These are phyloP conservation scores for Rotaria socialis DNA, from an alignment of 2,888 invertebrate species.

Conservation along the genomic window DNA sequence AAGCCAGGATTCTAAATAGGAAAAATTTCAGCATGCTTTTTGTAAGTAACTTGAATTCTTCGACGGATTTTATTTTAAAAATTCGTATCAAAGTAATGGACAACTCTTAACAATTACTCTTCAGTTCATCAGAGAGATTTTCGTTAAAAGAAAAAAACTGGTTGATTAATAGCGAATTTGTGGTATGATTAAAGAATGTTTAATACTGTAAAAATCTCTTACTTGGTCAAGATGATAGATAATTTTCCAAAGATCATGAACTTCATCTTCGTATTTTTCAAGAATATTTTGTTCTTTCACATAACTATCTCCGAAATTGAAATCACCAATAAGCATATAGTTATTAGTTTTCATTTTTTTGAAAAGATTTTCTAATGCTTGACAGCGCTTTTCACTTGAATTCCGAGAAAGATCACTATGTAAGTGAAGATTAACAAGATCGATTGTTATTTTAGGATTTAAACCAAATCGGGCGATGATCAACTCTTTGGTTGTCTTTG, in stretches of 20 bases:
- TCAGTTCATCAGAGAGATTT: no score
- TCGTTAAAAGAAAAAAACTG: no score
- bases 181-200: no score
- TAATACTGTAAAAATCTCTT: background rate
- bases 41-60: no score
- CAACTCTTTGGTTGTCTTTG: constrained; percentile 15
- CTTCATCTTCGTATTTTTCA: no score
- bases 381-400: constrained; percentile 18
- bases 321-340: constrained; percentile 39
- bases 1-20: constrained; percentile 34
- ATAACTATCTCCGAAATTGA: constrained; percentile 36
- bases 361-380: constrained; percentile 13
- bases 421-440: constrained; percentile 41
- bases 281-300: constrained; percentile 20
- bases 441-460: background rate
- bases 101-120: no score
- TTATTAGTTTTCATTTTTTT: background rate
- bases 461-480: constrained; percentile 24
- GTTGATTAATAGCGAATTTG: no score
- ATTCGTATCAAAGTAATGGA: no score
- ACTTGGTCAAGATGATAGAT: background rate
- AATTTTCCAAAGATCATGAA: constrained; percentile 18
- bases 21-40: no score
- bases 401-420: constrained; percentile 4
- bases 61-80: no score